Percentiles rank a stretch among this genome's conserved stretches.
phyloP scores from a whole-genome alignment of 2,113 vertebrate species.

The Morone chrysops region DNA sequence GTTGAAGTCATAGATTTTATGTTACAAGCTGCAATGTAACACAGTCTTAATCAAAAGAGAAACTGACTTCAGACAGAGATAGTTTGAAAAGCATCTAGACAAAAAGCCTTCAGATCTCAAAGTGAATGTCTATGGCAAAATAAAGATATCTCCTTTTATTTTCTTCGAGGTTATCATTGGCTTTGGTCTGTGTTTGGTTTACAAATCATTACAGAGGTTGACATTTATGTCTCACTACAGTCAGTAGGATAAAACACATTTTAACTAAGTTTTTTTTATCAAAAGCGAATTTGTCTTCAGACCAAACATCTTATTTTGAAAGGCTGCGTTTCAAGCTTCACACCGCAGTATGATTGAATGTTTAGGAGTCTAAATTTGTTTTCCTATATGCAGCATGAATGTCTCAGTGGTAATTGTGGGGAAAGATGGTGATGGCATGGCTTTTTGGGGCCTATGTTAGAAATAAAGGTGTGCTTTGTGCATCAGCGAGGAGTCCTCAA shows the following conservation, averaged over 20 bases:
- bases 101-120: constrained; percentile 59
- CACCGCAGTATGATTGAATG: not conserved
- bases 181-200: constrained; percentile 56
- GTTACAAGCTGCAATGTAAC: constrained; percentile 27
- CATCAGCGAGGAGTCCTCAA: constrained; percentile 70
- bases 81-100: constrained; percentile 45
- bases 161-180: constrained; percentile 30
- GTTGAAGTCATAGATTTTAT: constrained; percentile 34
- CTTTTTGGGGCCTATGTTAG: constrained; percentile 53
- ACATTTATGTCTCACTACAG: constrained; percentile 36
- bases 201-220: constrained; percentile 46
- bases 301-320: constrained; percentile 13
- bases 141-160: constrained; percentile 54
- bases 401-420: constrained; percentile 48
- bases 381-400: constrained; percentile 6
- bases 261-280: constrained; percentile 7
- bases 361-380: constrained; percentile 27
- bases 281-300: constrained; percentile 5
- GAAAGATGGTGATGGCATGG: constrained; percentile 32
- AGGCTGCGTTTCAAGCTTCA: constrained; percentile 4
- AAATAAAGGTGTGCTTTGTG: constrained; percentile 74
- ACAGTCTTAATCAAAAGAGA: constrained; percentile 58
- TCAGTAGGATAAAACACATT: constrained; percentile 16
- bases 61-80: constrained; percentile 50
- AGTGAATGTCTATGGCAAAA: constrained; percentile 56